Base-by-base conservation (phyloP, 2,797 vertebrate species). In the Sebastes ruberrimus region DNA sequence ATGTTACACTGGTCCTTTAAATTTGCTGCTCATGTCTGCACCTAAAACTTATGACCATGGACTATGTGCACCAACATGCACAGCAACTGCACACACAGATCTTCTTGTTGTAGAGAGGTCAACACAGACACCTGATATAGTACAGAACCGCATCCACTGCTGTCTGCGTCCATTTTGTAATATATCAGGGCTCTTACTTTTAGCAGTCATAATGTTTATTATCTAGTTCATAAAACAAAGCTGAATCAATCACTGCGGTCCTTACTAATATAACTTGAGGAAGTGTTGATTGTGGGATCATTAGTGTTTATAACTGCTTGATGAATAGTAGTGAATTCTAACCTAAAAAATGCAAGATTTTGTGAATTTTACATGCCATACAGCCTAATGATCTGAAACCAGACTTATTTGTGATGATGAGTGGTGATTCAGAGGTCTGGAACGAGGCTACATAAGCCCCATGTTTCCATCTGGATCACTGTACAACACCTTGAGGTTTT, bases 371-470 rank as follows among this genome's bases (percentile, higher is more conserved):
- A 61, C 32, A 25, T 18, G 10, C 14, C 10, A 16, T 28, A 23
- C 32, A 32, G 30, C 5, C n/a, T 57, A 3, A 32, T 42, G 57
- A 32, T 74, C 6, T 49, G 32, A 42, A 59, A 60, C 7, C 49
- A 77, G 60, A 74, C 7, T 7, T 23, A 16, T 78, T 64, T 63
- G 49, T 18, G 10, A 20, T 35, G 30, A 22, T 4, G 10, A 66
- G 35, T 27, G 6, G 18, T 84, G 55, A 77, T 64, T 79, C 65
- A 74, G 42, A 80, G 10, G 67, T 76, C 27, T 84, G 70, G 72
- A 83, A 65, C 2, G 28, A 62, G 68, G 23, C 10, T 25, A 57
- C 59, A 35, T 30, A 35, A 52, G 10, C 28, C 14, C 70, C 32
- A n/a, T 23, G 9, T 75, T 76, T 33, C 65, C 72, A 83, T 76